Evolutionary conservation across 1,140 invertebrate genomes (phyloP), one percentile per base, ranked within the genome.

Genomic region (Catajapyx aquilonaris): DNA sequence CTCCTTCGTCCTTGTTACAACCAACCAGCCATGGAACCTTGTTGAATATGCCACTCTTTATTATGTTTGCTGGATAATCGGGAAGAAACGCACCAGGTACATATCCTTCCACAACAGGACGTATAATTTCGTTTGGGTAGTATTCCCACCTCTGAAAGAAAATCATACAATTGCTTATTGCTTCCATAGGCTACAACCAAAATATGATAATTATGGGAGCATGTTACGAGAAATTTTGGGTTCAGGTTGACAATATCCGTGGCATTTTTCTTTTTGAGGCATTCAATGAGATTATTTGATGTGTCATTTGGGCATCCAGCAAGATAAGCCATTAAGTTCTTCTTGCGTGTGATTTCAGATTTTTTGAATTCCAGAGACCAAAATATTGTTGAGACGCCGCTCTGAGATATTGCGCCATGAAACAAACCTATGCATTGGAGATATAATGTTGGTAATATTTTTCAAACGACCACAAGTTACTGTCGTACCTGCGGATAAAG

Each of bases 181-280:
- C n/a, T n/a, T n/a, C n/a, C n/a, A n/a, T n/a, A n/a, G n/a, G n/a
- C n/a, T n/a, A n/a, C n/a, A n/a, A n/a, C n/a, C n/a, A n/a, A n/a
- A n/a, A n/a, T n/a, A n/a, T n/a, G n/a, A n/a, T n/a, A n/a, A n/a
- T n/a, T n/a, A n/a, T n/a, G n/a, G n/a, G n/a, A n/a, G n/a, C 13
- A 15, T 60, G 57, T 57, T 57, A 77, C 74, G 57, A 69, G 65
- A 42, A 72, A 72, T 28, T 54, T 45, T 40, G 60, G 63, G 46
- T 76, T 64, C 1, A 67, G 65, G 20, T 55, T 60, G 18, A 75
- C 68, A 28, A 78, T 67, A 2, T 71, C 63, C 1, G 57, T 50
- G 1, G 68, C 62, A 5, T 62, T 54, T 39, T 65, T 68, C 11
- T 52, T 55, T 1, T 65, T 59, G 0, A 81, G 47, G 52, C 76